These are phyloP conservation scores for Hippocampus mohnikei DNA, from an alignment of 2,113 vertebrate genomes.

Conservation along the genomic window DNA sequence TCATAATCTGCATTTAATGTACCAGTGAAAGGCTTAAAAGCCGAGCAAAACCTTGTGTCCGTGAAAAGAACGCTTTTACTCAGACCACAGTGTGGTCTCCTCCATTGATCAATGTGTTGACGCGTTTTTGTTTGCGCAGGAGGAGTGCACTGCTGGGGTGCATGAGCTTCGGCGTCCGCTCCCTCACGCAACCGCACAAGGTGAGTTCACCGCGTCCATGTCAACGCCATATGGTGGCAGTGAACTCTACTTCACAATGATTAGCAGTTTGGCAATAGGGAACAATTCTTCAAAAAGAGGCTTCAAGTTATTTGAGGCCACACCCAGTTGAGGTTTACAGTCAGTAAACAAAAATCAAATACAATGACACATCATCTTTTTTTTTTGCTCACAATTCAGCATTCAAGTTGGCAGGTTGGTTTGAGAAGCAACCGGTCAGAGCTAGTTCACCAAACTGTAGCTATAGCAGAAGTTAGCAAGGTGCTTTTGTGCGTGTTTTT, in stretches of 20 bases:
- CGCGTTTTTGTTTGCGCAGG: constrained; percentile 59
- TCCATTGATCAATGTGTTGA: constrained; percentile 18
- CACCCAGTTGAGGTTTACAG: too few species aligned
- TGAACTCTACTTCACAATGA: not conserved
- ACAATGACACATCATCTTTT: too few species aligned
- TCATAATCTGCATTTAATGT: not conserved
- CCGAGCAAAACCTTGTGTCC: not conserved
- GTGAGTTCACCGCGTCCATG: constrained; percentile 53
- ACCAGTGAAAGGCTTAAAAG: not conserved
- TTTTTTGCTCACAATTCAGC: not conserved
- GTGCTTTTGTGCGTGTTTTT: too few species aligned
- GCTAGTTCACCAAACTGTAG: not conserved
- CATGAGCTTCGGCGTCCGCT: constrained; percentile 87
- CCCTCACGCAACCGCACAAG: constrained; percentile 80
- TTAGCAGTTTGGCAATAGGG: too few species aligned
- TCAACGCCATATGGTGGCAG: not conserved
- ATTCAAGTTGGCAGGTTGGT: not conserved
- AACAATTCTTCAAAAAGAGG: too few species aligned
- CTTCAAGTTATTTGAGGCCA: too few species aligned
- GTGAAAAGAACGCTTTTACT: not conserved
- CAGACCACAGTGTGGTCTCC: not conserved
- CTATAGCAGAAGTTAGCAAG: not conserved
- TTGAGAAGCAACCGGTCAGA: not conserved
- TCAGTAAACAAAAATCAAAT: too few species aligned
- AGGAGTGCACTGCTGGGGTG: constrained; percentile 78